Evolutionary conservation across 2,113 vertebrate species (phyloP).

Genomic region (Lophotis ruficrista): DNA sequence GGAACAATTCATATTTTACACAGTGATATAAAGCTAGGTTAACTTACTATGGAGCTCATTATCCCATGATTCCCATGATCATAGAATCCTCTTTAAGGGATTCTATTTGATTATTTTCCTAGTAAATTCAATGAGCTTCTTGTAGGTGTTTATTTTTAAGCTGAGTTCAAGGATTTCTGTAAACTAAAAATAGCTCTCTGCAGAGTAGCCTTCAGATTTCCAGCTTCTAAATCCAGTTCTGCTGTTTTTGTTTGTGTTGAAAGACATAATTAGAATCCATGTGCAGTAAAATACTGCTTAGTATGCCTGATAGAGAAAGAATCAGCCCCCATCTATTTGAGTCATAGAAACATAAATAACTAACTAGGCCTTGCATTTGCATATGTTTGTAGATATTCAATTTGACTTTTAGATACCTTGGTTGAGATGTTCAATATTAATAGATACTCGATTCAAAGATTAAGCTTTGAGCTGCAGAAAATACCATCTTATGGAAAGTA

Average conservation of each 20-base stretch:
- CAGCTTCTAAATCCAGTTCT: background rate
- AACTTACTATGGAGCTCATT: background rate
- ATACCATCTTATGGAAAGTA: background rate
- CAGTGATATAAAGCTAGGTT: background rate
- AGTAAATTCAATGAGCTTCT: background rate
- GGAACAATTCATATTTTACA: background rate
- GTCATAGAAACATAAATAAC: slow-evolving; percentile 34
- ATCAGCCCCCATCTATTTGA: background rate
- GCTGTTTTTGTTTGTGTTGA: background rate
- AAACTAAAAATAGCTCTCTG: background rate
- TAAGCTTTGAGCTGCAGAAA: background rate
- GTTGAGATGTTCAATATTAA: slow-evolving; percentile 26
- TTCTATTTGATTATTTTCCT: background rate
- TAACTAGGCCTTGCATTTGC: background rate
- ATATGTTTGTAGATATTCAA: slow-evolving; percentile 1
- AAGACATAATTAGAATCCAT: slow-evolving; percentile 2
- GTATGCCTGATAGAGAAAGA: background rate
- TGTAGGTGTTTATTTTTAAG: slow-evolving; percentile 9
- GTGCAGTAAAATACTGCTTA: background rate
- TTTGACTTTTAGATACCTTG: slow-evolving; percentile 34
- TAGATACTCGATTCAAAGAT: background rate
- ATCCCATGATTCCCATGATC: too few species aligned
- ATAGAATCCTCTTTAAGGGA: background rate
- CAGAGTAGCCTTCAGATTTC: background rate
- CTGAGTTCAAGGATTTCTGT: background rate